Percentiles rank a stretch among this genome's conserved stretches.
Conservation (phyloP, 1,140 invertebrate genomes). For the Pseudomyrmex dendroicus region DNA sequence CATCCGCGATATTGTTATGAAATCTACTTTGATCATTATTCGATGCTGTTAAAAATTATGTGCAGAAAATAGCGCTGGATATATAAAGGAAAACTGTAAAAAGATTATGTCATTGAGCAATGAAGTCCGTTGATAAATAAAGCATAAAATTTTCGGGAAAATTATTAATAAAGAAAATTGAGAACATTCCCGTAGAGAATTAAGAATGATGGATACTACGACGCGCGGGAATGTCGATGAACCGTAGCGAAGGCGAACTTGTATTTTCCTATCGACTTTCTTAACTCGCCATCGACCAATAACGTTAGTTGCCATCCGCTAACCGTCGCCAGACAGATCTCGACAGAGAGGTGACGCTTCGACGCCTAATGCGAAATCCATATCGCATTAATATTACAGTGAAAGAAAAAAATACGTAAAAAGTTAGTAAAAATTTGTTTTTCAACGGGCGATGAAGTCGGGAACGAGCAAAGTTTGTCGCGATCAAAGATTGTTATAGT, state of each 20-base stretch:
- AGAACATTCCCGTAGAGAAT: conserved; percentile 22
- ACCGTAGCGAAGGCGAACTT: conserved; percentile 25
- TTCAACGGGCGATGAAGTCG: conserved; percentile 21
- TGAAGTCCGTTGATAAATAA: conserved; percentile 1
- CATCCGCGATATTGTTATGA: too few species aligned
- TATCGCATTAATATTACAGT: conserved; percentile 65
- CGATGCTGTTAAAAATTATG: too few species aligned
- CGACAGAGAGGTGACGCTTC: conserved; percentile 62
- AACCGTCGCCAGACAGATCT: conserved; percentile 47
- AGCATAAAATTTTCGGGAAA: background rate
- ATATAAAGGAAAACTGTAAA: too few species aligned
- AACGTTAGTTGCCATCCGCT: conserved; percentile 28
- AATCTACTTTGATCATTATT: too few species aligned
- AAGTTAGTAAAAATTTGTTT: conserved; percentile 27
- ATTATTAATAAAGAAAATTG: conserved; percentile 55
- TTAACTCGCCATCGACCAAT: conserved; percentile 51
- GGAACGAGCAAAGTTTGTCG: conserved; percentile 4
- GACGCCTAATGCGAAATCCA: conserved; percentile 72
- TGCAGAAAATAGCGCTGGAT: too few species aligned
- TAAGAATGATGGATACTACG: conserved; percentile 38
- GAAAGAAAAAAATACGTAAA: conserved; percentile 31
- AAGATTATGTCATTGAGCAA: too few species aligned
- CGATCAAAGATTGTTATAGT: conserved; percentile 28
- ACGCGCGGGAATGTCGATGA: conserved; percentile 39
- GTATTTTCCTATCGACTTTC: conserved; percentile 56